These are phyloP conservation scores for Sinonovacula constricta DNA, from an alignment of 1,140 invertebrate species.

Conservation along the genomic window DNA sequence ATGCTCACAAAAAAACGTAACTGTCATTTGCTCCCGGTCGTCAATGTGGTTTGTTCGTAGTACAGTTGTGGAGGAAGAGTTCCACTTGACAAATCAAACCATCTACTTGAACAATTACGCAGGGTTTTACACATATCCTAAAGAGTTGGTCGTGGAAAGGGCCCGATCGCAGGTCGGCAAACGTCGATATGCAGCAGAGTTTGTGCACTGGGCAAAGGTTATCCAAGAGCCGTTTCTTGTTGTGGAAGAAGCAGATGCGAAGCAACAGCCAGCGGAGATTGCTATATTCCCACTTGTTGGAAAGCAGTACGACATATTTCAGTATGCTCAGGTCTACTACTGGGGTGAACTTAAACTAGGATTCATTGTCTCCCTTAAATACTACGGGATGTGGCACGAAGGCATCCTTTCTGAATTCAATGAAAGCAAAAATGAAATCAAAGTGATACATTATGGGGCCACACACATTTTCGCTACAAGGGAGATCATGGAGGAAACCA, in stretches of 20 bases:
- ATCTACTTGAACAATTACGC: no score
- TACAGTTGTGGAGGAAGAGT: no score
- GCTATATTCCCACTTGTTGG: not conserved
- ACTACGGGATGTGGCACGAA: constrained; percentile 31
- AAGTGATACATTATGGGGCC: constrained; percentile 40
- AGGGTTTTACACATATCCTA: no score
- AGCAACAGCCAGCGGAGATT: not conserved
- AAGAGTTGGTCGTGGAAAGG: no score
- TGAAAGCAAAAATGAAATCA: constrained; percentile 13
- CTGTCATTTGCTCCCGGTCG: no score
- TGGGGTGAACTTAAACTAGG: constrained; percentile 34
- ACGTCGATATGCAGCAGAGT: no score
- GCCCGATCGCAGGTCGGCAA: no score
- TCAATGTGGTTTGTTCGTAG: no score
- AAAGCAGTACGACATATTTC: constrained; percentile 12
- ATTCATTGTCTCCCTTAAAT: constrained; percentile 15
- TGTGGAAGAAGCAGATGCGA: not conserved
- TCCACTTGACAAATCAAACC: no score
- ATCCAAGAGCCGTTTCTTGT: constrained; percentile 1
- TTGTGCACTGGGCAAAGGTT: no score
- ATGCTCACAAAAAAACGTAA: no score
- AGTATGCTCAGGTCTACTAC: not conserved
- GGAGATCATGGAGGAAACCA: not conserved
- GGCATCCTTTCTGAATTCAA: constrained; percentile 20
- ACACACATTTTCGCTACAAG: constrained; percentile 11